These are phyloP conservation scores for Crocallis elinguaria DNA, from an alignment of 2,888 invertebrate species.

Conservation along the genomic window DNA sequence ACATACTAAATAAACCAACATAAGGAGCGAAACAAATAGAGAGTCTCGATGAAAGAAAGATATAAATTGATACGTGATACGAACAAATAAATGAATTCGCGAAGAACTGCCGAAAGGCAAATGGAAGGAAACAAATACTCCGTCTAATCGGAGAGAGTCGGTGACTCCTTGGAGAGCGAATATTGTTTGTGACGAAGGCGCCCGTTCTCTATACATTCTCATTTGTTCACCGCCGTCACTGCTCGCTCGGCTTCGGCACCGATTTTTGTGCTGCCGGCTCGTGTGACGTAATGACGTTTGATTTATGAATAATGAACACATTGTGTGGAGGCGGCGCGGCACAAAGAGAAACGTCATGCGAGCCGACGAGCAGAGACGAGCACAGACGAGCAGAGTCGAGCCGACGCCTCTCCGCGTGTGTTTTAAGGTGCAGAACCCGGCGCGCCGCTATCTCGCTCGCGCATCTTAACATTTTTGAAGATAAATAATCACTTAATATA, in stretches of 20 bases:
- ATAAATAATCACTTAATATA: no score
- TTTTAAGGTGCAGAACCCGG: no score
- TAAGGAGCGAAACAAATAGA: background rate
- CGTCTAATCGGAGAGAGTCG: background rate
- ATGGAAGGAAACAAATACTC: conserved; percentile 4
- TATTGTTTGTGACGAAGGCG: background rate
- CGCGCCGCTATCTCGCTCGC: no score
- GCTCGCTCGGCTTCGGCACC: background rate
- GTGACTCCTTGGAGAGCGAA: background rate
- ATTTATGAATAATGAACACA: background rate
- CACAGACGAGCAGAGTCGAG: no score
- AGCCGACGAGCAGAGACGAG: background rate
- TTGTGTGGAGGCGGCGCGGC: background rate
- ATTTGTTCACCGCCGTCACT: background rate
- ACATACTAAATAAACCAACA: background rate
- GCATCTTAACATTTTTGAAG: no score
- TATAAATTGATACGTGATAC: conserved; percentile 7
- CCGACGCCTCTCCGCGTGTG: no score
- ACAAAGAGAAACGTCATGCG: background rate
- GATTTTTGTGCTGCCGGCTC: background rate
- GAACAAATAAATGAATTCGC: conserved; percentile 10
- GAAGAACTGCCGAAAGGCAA: conserved; percentile 6
- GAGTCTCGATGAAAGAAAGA: background rate
- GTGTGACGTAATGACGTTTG: background rate
- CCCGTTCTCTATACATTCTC: background rate